These are phyloP conservation scores for Psittacula echo DNA, from an alignment of 2,797 vertebrate species.

Conservation along the genomic window DNA sequence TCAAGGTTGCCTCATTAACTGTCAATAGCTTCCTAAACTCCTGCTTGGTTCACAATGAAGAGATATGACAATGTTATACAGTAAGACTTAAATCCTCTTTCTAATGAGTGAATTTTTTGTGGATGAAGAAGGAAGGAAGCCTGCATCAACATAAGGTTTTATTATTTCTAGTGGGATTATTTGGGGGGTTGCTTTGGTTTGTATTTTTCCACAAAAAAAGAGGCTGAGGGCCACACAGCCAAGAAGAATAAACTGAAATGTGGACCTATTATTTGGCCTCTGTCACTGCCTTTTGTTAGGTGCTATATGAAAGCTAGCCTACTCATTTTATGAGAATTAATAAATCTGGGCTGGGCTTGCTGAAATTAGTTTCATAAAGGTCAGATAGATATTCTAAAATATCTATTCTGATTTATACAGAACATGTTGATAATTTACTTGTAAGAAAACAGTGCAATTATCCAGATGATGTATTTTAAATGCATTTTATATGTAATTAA, in stretches of 20 bases:
- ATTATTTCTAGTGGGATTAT: background rate
- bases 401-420: background rate
- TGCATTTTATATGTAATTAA: background rate
- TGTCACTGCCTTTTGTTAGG: background rate
- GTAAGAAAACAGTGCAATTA: background rate
- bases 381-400: background rate
- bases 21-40: background rate
- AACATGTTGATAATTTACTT: background rate
- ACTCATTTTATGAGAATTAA: conserved; percentile 13
- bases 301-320: background rate
- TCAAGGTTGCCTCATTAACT: background rate
- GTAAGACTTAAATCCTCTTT: background rate
- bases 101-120: background rate
- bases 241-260: background rate
- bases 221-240: background rate
- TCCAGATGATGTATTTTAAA: background rate
- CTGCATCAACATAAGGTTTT: background rate
- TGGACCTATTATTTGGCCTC: background rate
- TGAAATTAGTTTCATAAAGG: conserved; percentile 27
- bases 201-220: background rate
- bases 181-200: background rate
- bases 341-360: background rate
- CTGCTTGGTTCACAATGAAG: background rate
- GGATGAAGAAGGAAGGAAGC: background rate
- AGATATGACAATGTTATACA: background rate